Conservation (phyloP, 2,888 invertebrate species). For the Acrocyrtus sp. region DNA sequence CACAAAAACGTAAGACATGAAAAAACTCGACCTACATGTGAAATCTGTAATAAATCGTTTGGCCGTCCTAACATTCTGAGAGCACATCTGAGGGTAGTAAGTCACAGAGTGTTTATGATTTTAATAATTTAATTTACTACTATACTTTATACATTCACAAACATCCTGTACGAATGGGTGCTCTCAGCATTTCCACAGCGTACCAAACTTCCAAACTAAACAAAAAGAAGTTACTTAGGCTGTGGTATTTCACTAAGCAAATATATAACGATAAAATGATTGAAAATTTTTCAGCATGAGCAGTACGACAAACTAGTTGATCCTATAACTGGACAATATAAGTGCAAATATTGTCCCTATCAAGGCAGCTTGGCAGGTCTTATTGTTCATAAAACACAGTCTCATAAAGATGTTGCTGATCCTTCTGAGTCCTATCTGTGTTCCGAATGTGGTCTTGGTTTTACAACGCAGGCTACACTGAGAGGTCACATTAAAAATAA, state of each 20-base stretch:
- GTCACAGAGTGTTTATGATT: constrained; percentile 6
- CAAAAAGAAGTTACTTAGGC: too few species aligned
- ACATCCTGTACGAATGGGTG: too few species aligned
- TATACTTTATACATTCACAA: neutral
- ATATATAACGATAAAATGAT: too few species aligned
- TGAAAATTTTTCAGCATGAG: constrained; percentile 10
- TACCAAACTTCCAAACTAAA: too few species aligned
- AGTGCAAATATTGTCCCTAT: constrained; percentile 2
- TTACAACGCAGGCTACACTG: neutral
- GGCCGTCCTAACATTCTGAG: neutral
- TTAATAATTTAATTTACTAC: neutral
- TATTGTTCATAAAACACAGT: neutral
- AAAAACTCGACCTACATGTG: neutral
- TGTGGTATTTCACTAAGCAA: too few species aligned
- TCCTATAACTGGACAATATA: constrained; percentile 1
- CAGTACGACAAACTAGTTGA: neutral
- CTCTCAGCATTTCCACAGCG: too few species aligned
- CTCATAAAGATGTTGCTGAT: neutral
- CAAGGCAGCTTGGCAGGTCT: neutral
- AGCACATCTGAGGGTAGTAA: constrained; percentile 1
- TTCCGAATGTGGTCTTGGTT: constrained; percentile 11
- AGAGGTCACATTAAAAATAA: constrained; percentile 12
- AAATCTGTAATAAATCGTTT: constrained; percentile 7
- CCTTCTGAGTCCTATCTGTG: neutral
- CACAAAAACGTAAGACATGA: neutral